Base-by-base conservation (phyloP, 2,113 vertebrate genomes). In the Rhea pennata region DNA sequence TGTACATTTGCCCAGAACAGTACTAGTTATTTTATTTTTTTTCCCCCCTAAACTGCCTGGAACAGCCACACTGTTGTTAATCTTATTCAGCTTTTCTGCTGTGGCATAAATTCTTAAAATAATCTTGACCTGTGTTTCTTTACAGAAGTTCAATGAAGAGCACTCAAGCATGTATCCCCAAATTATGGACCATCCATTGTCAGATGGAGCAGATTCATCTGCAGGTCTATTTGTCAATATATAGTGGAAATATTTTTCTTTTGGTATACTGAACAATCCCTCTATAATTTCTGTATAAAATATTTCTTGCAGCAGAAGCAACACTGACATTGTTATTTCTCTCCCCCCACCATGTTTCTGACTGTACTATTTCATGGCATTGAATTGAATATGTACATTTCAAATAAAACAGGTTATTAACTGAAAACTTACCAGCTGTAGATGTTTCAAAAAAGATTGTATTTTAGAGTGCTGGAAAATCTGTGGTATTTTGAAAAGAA, bases 171-270 rank as follows among this genome's bases (percentile, higher is more conserved):
- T 86, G 54, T 71, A 64, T 66, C 54, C 24, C 23, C 54, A 88
- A 90, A 96, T 90, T 93, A 86, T 77, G 64, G 33, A 70, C 27
- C 46, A 84, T 92, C 50, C 33, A 46, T 67, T 95, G 78, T 67
- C 78, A 80, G 40, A 67, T n/a, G 15, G 21, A 86, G 42, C 19
- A 94, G 51, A 92, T 86, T 81, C 78, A 90, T 96, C 87, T 88
- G 59, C 29, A 64, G 46, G 21, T 92, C 36, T 86, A 31, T 82
- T 56, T 94, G 64, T 27, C 69, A 88, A 83, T 94, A 93, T 21
- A 66, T 83, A 79, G 51, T 54, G 64, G 71, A 92, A 94, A 54
- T 19, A 81, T 94, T 91, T 96, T 95, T 86, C 75, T 93, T 79
- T 86, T 88, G 51, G 74, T 62, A 44, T 90, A 88, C 71, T 77